phyloP scores from a whole-genome alignment of 92 coral and sea anemone species.

The Parazoanthus darwini region DNA sequence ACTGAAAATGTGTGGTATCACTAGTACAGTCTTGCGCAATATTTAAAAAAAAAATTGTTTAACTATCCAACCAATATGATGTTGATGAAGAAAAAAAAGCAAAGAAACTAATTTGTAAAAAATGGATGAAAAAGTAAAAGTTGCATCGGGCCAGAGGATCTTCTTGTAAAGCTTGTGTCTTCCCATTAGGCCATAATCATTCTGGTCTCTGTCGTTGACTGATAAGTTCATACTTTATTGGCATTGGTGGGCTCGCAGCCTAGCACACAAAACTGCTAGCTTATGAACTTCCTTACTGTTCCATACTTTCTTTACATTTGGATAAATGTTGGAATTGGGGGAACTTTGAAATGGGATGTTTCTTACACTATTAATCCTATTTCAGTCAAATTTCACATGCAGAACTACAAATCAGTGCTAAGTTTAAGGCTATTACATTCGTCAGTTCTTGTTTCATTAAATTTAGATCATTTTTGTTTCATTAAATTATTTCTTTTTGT shows the following conservation, averaged over 20 bases:
- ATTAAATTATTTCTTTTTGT: neutral
- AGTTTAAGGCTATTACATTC: slow-evolving; percentile 15
- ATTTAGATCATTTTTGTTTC: neutral
- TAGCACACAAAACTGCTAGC: slow-evolving; percentile 19
- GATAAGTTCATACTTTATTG: neutral
- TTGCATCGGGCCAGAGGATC: neutral
- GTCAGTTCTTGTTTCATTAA: slow-evolving; percentile 2
- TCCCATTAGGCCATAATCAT: neutral
- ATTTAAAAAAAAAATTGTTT: neutral
- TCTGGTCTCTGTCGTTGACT: neutral
- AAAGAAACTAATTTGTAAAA: neutral
- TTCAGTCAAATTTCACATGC: slow-evolving; percentile 32
- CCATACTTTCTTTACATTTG: slow-evolving; percentile 27
- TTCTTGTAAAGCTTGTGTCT: slow-evolving; percentile 1
- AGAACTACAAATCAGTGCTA: slow-evolving; percentile 21
- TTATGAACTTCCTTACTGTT: slow-evolving; percentile 16
- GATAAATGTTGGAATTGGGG: slow-evolving; percentile 17
- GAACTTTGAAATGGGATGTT: slow-evolving; percentile 22
- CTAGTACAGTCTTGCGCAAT: slow-evolving; percentile 2
- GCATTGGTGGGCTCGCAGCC: slow-evolving; percentile 26
- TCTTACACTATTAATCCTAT: slow-evolving; percentile 18
- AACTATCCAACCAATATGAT: neutral
- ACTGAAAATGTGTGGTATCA: neutral
- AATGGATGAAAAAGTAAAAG: slow-evolving; percentile 6
- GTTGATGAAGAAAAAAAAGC: neutral